These are phyloP conservation scores for Phlogophora meticulosa DNA, from an alignment of 2,888 invertebrate species.

Conservation along the genomic window DNA sequence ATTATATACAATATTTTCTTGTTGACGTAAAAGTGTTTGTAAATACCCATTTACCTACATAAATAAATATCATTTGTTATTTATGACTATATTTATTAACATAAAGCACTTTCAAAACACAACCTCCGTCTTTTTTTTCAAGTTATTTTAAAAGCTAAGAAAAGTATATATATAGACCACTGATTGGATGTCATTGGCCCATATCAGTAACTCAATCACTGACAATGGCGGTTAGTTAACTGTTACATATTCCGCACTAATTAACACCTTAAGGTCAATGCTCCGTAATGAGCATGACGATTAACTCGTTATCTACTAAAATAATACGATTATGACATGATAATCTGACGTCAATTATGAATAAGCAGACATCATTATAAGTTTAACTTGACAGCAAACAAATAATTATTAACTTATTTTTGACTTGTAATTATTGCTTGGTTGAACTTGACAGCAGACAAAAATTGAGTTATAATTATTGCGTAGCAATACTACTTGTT, in stretches of 20 bases:
- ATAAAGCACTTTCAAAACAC: too few relatives aligned
- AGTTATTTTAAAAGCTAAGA: not conserved
- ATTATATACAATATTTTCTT: too few relatives aligned
- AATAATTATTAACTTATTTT: not conserved
- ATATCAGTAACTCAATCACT: conserved; percentile 43
- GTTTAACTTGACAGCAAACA: not conserved
- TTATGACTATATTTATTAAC: too few relatives aligned
- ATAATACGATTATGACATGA: conserved; percentile 35
- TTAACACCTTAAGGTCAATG: conserved; percentile 56
- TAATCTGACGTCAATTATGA: conserved; percentile 8
- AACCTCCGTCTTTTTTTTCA: not conserved
- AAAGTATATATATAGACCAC: not conserved
- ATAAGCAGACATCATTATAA: not conserved
- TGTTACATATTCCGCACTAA: conserved; percentile 60
- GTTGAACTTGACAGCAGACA: too few relatives aligned
- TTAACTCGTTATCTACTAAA: conserved; percentile 41
- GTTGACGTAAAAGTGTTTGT: too few relatives aligned
- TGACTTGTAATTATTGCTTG: too few relatives aligned
- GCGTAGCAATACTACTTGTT: too few relatives aligned
- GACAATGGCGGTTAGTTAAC: conserved; percentile 32
- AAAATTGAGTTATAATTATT: too few relatives aligned
- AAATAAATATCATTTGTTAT: too few relatives aligned
- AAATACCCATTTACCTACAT: too few relatives aligned
- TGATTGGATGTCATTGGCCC: conserved; percentile 39
- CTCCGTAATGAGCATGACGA: conserved; percentile 30